A percentile compares a stretch with the other conserved stretches of the same genome.
phyloP scores from a whole-genome alignment of 2,888 invertebrate species.

The Pelosia muscerda region DNA sequence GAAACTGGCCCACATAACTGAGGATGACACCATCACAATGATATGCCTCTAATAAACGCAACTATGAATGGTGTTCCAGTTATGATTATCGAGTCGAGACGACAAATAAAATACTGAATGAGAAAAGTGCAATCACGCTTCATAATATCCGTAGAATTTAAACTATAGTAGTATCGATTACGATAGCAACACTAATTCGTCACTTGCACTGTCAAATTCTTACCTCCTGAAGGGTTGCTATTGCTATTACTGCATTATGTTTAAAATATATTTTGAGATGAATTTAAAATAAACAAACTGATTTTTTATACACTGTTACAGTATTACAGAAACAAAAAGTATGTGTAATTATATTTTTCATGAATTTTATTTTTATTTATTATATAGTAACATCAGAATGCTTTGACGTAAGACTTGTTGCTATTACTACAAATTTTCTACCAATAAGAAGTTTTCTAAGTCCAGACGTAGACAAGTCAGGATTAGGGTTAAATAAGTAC shows the following conservation, averaged over 20 bases:
- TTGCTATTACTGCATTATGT: not conserved
- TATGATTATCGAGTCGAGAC: not conserved
- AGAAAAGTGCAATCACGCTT: not conserved
- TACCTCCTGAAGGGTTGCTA: too few relatives aligned
- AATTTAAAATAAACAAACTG: not conserved
- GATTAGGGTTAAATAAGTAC: too few relatives aligned
- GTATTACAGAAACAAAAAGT: not conserved
- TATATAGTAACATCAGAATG: not conserved
- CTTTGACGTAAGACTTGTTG: slow-evolving; percentile 2
- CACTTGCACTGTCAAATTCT: not conserved
- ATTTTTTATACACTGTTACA: not conserved
- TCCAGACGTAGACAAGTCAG: not conserved
- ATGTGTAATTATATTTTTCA: not conserved
- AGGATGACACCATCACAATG: too few relatives aligned
- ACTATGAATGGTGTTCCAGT: not conserved
- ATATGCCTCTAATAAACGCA: too few relatives aligned
- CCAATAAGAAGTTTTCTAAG: not conserved
- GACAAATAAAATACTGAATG: too few relatives aligned
- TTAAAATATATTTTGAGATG: not conserved
- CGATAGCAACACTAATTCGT: not conserved
- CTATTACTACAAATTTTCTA: not conserved
- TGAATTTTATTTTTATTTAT: not conserved
- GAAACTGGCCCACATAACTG: too few relatives aligned
- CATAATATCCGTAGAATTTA: not conserved
- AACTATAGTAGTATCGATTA: not conserved